phyloP scores from a whole-genome alignment of 2,888 invertebrate species.

The Drosophila lacicola region DNA sequence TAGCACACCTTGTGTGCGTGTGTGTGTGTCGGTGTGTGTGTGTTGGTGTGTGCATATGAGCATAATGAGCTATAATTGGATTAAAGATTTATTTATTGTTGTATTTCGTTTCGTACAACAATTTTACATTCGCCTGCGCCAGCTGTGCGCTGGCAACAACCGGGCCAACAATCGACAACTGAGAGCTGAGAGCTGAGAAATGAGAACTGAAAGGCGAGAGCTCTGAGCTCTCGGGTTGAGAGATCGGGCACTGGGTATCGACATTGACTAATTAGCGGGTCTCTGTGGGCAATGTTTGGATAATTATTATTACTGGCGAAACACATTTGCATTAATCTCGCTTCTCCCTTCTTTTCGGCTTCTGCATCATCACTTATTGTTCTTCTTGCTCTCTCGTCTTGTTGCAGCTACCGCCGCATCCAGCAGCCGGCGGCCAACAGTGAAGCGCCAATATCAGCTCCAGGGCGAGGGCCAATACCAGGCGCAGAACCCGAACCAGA shows the following conservation, averaged over 20 bases:
- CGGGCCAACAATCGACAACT: slow-evolving; percentile 6
- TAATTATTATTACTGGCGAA: slow-evolving; percentile 35
- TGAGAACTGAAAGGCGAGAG: slow-evolving; percentile 12
- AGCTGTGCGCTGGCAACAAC: slow-evolving; percentile 34
- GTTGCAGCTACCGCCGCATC: slow-evolving; percentile 31
- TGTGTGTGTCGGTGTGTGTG: slow-evolving; percentile 17
- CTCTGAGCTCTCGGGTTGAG: background rate
- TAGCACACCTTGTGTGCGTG: slow-evolving; percentile 10
- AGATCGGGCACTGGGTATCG: slow-evolving; percentile 2
- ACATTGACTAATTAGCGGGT: slow-evolving; percentile 52
- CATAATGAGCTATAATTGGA: slow-evolving; percentile 82
- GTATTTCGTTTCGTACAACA: slow-evolving; percentile 52
- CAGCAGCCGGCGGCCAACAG: slow-evolving; percentile 34
- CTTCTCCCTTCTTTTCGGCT: slow-evolving; percentile 1
- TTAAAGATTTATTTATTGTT: slow-evolving; percentile 80
- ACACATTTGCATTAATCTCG: slow-evolving; percentile 63
- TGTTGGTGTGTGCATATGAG: slow-evolving; percentile 67
- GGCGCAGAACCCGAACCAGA: slow-evolving; percentile 1
- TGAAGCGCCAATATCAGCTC: slow-evolving; percentile 43
- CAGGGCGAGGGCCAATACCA: slow-evolving; percentile 32
- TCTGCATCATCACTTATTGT: slow-evolving; percentile 1
- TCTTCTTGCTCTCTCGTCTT: background rate
- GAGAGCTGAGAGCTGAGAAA: slow-evolving; percentile 14
- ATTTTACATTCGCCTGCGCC: slow-evolving; percentile 42
- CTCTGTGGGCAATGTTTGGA: slow-evolving; percentile 41